These are phyloP conservation scores for Hippopotamus amphibius DNA, from an alignment of 2,113 vertebrate species.

Conservation along the genomic window DNA sequence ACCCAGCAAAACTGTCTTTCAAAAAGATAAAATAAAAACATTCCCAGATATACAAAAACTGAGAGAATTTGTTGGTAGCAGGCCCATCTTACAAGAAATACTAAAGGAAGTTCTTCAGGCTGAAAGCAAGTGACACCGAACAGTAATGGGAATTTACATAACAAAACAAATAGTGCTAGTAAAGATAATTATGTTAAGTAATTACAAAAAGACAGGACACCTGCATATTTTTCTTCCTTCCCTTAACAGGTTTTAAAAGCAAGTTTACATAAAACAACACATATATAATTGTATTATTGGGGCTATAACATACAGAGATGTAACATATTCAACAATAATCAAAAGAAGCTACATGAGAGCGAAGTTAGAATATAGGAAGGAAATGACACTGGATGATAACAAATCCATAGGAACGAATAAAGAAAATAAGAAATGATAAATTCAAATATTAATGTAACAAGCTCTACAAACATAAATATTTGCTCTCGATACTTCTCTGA, in stretches of 20 bases:
- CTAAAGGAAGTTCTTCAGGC: background rate
- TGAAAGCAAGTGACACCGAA: background rate
- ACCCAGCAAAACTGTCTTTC: background rate
- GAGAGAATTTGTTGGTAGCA: background rate
- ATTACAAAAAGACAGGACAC: background rate
- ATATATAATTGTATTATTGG: background rate
- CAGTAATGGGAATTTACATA: background rate
- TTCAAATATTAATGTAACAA: background rate
- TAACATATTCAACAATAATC: background rate
- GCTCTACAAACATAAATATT: background rate
- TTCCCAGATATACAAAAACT: background rate
- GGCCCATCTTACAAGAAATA: background rate
- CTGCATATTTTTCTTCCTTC: background rate
- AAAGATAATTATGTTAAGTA: background rate
- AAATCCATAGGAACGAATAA: background rate
- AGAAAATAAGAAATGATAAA: background rate
- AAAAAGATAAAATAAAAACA: background rate
- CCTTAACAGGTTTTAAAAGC: background rate
- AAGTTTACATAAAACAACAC: background rate
- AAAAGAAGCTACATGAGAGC: background rate
- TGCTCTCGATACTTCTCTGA: background rate
- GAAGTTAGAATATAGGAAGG: background rate
- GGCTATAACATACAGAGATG: background rate
- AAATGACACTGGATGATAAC: background rate
- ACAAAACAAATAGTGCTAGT: background rate